A percentile compares a stretch with the other conserved stretches of the same genome.
phyloP scores from a whole-genome alignment of 64 coral and sea anemone genomes.

The Astreopora myriophthalma region DNA sequence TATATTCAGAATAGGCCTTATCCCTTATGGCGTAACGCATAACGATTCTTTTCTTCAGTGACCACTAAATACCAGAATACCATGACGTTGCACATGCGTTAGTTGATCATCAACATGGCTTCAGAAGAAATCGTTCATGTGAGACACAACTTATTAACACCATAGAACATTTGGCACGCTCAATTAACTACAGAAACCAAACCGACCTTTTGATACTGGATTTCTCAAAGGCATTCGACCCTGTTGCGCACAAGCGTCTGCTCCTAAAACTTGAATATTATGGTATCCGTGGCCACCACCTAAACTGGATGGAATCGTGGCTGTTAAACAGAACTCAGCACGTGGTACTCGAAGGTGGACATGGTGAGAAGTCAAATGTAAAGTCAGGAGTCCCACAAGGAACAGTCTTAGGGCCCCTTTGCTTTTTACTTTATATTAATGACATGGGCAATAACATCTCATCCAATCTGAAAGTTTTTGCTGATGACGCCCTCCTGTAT shows the following conservation, averaged over 20 bases:
- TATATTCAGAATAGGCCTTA: too few relatives aligned
- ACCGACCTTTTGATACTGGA: slow-evolving; percentile 48
- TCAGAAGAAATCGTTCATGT: slow-evolving; percentile 47
- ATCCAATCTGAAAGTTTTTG: background rate
- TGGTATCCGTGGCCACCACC: slow-evolving; percentile 31
- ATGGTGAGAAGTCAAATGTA: slow-evolving; percentile 51
- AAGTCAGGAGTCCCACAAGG: slow-evolving; percentile 41
- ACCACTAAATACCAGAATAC: too few relatives aligned
- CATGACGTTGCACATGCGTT: slow-evolving; percentile 14
- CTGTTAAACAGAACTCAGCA: slow-evolving; percentile 50
- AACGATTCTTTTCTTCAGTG: too few relatives aligned
- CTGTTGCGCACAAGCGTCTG: slow-evolving; percentile 24
- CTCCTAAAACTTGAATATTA: slow-evolving; percentile 35
- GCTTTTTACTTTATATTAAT: slow-evolving; percentile 25
- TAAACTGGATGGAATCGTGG: slow-evolving; percentile 36
- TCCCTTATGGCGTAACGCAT: too few relatives aligned
- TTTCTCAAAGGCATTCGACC: slow-evolving; percentile 51
- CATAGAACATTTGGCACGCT: slow-evolving; percentile 49
- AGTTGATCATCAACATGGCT: slow-evolving; percentile 44
- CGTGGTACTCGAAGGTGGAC: slow-evolving; percentile 35
- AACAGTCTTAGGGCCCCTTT: slow-evolving; percentile 5
- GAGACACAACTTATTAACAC: slow-evolving; percentile 43
- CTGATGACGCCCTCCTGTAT: slow-evolving; percentile 1
- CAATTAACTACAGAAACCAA: slow-evolving; percentile 49
- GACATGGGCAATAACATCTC: slow-evolving; percentile 37